Conservation (phyloP, 2,113 vertebrate genomes). For the Casuarius casuarius region DNA sequence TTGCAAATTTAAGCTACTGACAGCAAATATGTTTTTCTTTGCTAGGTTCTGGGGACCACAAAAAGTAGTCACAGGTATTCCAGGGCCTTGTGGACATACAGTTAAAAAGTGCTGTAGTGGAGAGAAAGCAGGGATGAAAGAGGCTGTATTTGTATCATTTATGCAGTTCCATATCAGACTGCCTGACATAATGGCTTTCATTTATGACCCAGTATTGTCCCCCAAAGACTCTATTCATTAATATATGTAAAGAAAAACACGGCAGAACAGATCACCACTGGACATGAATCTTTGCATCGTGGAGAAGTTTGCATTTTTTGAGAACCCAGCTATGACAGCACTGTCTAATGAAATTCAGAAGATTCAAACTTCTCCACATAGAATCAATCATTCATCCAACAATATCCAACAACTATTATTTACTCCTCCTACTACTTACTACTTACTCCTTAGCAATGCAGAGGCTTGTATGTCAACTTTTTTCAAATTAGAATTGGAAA, state of each 20-base stretch:
- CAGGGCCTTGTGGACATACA: background rate
- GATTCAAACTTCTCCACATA: background rate
- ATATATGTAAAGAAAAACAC: background rate
- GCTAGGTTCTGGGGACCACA: background rate
- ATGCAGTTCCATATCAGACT: background rate
- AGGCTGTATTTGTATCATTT: background rate
- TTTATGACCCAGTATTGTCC: rapidly evolving
- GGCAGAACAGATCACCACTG: background rate
- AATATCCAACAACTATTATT: background rate
- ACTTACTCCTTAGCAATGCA: background rate
- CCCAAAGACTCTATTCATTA: background rate
- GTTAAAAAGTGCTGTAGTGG: background rate
- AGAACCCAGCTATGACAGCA: background rate
- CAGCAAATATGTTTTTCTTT: background rate
- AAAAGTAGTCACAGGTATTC: background rate
- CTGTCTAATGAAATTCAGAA: background rate
- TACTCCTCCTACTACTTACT: background rate
- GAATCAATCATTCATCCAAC: background rate
- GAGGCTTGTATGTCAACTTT: background rate
- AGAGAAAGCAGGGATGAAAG: background rate
- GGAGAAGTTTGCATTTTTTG: background rate
- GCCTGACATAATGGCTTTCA: background rate
- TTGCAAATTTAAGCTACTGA: background rate
- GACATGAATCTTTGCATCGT: background rate
- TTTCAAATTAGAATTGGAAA: background rate